These are phyloP conservation scores for Drosophila robusta DNA, from an alignment of 2,888 invertebrate genomes.

Conservation along the genomic window DNA sequence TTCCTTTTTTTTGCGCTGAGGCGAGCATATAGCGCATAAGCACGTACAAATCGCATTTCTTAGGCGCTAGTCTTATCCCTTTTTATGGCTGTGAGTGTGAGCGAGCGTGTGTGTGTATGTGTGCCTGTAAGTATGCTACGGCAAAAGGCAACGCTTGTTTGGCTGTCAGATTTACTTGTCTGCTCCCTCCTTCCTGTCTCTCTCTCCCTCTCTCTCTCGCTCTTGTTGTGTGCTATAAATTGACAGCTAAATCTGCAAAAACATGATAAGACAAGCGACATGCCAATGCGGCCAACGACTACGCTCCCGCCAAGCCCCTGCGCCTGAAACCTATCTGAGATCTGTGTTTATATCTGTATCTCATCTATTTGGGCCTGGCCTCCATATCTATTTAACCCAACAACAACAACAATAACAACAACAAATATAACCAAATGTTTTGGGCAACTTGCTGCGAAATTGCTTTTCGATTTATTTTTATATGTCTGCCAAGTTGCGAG, in stretches of 20 bases:
- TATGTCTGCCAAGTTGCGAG: constrained; percentile 72
- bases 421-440: constrained; percentile 55
- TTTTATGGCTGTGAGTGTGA: constrained; percentile 56
- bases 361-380: constrained; percentile 56
- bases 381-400: constrained; percentile 67
- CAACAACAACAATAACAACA: constrained; percentile 26
- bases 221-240: constrained; percentile 65
- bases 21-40: constrained; percentile 78
- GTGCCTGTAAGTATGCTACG: constrained; percentile 49
- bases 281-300: constrained; percentile 77
- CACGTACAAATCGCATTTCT: constrained; percentile 85
- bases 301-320: constrained; percentile 11
- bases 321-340: constrained; percentile 26
- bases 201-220: neutral
- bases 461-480: constrained; percentile 80
- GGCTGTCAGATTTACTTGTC: constrained; percentile 79
- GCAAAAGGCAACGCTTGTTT: constrained; percentile 66
- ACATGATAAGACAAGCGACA: constrained; percentile 80
- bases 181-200: constrained; percentile 15
- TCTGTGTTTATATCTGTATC: constrained; percentile 64
- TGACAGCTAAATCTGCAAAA: constrained; percentile 81
- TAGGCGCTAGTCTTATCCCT: constrained; percentile 75
- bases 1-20: constrained; percentile 57
- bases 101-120: constrained; percentile 22
- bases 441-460: constrained; percentile 68